These are phyloP conservation scores for Echiichthys vipera DNA, from an alignment of 2,797 vertebrate species.

Conservation along the genomic window DNA sequence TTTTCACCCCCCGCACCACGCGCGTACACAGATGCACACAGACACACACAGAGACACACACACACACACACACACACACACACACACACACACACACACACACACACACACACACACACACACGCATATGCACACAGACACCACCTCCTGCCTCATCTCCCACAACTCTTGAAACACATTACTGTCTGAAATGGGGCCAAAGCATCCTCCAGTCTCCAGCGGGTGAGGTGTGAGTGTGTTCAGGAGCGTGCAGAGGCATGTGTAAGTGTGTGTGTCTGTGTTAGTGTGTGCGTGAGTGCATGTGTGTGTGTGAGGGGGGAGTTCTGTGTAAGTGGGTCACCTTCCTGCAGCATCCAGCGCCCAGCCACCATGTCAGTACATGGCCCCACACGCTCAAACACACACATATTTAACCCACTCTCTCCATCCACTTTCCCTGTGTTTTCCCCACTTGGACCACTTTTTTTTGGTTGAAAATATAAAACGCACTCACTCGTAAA, in stretches of 20 bases:
- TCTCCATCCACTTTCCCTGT: slow-evolving; percentile 26
- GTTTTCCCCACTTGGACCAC: slow-evolving; percentile 13
- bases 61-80: slow-evolving; percentile 11
- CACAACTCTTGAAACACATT: slow-evolving; percentile 73
- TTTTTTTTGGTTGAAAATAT: slow-evolving; percentile 58
- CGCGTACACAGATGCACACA: background rate
- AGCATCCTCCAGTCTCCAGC: slow-evolving; percentile 73
- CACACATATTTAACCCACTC: slow-evolving; percentile 42
- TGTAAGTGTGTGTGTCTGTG: slow-evolving; percentile 33
- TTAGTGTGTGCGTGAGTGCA: slow-evolving; percentile 18
- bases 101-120: slow-evolving; percentile 7
- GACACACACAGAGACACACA: background rate
- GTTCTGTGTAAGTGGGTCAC: slow-evolving; percentile 84
- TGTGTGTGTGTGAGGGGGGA: slow-evolving; percentile 43
- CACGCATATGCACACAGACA: slow-evolving; percentile 7
- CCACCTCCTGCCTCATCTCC: slow-evolving; percentile 36
- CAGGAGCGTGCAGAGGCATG: slow-evolving; percentile 43
- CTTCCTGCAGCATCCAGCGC: slow-evolving; percentile 74
- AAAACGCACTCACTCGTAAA: slow-evolving; percentile 32
- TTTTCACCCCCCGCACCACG: background rate
- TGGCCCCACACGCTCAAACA: slow-evolving; percentile 49
- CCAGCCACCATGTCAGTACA: slow-evolving; percentile 66
- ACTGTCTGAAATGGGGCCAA: slow-evolving; percentile 81
- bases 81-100: slow-evolving; percentile 9
- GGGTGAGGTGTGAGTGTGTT: slow-evolving; percentile 62